Conservation (phyloP, 2,797 vertebrate species). For the Notamacropus eugenii region DNA sequence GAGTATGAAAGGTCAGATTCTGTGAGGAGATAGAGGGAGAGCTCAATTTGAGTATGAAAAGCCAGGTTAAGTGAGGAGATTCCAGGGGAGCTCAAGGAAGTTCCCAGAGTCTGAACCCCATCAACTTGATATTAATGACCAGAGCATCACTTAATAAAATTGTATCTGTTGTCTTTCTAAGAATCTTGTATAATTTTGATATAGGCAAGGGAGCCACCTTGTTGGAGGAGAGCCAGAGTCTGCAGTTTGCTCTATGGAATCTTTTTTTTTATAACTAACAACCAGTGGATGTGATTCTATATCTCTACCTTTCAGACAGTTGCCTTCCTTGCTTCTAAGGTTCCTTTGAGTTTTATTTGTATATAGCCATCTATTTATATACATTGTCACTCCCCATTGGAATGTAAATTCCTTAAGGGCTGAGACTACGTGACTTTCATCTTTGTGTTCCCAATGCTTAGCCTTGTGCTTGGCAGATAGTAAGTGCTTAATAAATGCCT, state of each 20-base stretch:
- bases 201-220: background rate
- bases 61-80: no score
- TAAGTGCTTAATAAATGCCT: background rate
- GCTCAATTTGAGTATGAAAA: no score
- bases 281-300: background rate
- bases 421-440: background rate
- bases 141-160: background rate
- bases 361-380: background rate
- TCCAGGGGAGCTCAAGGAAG: no score
- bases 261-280: background rate
- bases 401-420: background rate
- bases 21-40: no score
- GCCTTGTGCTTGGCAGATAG: background rate
- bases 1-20: no score
- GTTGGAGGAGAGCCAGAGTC: background rate
- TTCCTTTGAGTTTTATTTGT: background rate
- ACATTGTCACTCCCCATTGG: background rate
- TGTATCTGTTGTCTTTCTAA: background rate
- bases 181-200: background rate
- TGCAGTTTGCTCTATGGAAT: background rate
- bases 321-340: background rate
- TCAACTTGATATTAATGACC: background rate
- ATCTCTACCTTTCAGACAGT: background rate
- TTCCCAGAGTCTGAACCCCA: no score
- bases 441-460: background rate